Base-by-base conservation (phyloP, 2,888 invertebrate genomes). In the Leptothorax acervorum region DNA sequence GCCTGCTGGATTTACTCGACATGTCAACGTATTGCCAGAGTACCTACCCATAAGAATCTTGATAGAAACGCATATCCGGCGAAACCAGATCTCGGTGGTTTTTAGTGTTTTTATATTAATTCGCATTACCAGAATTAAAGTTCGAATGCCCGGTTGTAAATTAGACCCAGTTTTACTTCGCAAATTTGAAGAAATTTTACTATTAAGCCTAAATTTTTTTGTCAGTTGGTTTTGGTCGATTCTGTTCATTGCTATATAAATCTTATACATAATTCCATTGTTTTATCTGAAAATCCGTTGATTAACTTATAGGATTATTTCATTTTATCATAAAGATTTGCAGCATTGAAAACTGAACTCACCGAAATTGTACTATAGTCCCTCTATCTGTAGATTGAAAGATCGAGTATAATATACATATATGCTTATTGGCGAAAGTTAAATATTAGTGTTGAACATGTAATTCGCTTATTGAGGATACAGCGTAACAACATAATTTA, bases 1-100 rank as follows among this genome's bases (percentile, higher is more conserved):
- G 95, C 95, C 95, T 95, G 95, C 95, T 93, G 91, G 92, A 91
- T 92, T 89, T 86, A 48, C 87, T 94, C 92, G 92, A 92, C 85
- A 86, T 71, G 62, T 90, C 90, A 70, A 86, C 89, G n/a, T 53
- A n/a, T 53, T 6, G 9, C 15, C 18, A 28, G 28, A 35, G 18
- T 48, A 39, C 6, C 9, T 48, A 39, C 11, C 9, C n/a, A 63
- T 63, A 23, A 35, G 8, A 2, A 51, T 23, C n/a, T 48, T 15
- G n/a, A 62, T 63, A 75, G 31, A 31, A 75, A 48, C 15, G 35
- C 15, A 35, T 35, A 45, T 23, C 23, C 23, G 31, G 15, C 35
- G 35, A 75, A 48, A 45, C n/a, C 12, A 35, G 42, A 74, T 74
- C 31, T n/a, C 31, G 62, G 4, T n/a, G 23, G 15, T 42, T 42